Conservation (phyloP, 1,140 invertebrate species). For the Nephotettix cincticeps region DNA sequence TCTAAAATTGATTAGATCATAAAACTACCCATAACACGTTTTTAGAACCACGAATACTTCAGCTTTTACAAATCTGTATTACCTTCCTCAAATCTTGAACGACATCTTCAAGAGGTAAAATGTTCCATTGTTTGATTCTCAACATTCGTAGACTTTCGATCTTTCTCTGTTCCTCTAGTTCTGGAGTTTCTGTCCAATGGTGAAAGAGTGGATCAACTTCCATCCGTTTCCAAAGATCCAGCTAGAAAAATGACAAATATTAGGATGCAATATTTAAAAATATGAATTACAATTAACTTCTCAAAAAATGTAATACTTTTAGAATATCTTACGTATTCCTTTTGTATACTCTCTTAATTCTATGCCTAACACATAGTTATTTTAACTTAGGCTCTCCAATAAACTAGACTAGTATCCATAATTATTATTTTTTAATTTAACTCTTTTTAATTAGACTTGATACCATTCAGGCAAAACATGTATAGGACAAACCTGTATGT, state of each 20-base stretch:
- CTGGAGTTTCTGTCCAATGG: constrained; percentile 47
- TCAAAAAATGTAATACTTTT: not conserved
- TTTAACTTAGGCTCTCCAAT: too few relatives aligned
- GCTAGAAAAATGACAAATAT: constrained; percentile 53
- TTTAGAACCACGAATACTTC: too few relatives aligned
- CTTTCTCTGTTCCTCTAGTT: constrained; percentile 71
- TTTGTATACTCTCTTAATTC: too few relatives aligned
- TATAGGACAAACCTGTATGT: too few relatives aligned
- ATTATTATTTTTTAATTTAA: too few relatives aligned
- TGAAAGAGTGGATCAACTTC: constrained; percentile 80
- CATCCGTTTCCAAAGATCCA: constrained; percentile 76
- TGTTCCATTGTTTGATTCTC: constrained; percentile 35
- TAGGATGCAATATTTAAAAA: not conserved
- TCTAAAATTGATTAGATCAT: too few relatives aligned
- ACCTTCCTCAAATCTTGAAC: constrained; percentile 36
- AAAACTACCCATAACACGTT: too few relatives aligned
- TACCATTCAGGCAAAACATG: too few relatives aligned
- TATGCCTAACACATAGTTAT: too few relatives aligned
- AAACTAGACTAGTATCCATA: too few relatives aligned
- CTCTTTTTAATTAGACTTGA: too few relatives aligned
- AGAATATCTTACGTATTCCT: not conserved
- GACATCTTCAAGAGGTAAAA: constrained; percentile 48
- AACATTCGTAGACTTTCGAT: constrained; percentile 58
- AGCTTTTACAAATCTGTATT: too few relatives aligned
- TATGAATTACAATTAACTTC: not conserved